Evolutionary conservation across 2,113 vertebrate genomes (phyloP), one percentile per base, ranked within the genome.

Genomic region (Melierax canorus): DNA sequence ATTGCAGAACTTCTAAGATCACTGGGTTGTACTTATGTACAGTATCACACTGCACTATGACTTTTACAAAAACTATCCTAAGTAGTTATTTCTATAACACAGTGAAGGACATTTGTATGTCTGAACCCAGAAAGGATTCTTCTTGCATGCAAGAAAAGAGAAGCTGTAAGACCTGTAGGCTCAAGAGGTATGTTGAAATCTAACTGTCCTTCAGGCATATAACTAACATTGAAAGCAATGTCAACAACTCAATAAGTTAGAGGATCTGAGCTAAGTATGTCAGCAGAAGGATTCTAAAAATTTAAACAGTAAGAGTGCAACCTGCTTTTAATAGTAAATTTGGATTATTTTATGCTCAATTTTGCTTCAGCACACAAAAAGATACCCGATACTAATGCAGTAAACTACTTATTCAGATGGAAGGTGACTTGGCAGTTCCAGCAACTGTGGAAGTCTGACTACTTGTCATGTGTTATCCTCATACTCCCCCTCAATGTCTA

Each of bases 361-460:
- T 93, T 80, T 60, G 27, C 74, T 82, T 62, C 71, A 69, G 78
- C 60, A 34, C 2, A 2, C 39, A 55, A 68, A 73, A 29, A 59
- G 29, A 67, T 19, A 55, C n/a, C 58, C 0, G 2, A 60, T 16
- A 34, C 26, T 56, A 78, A 88, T 77, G 55, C 72, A 81, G 41
- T 17, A 67, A 83, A n/a, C 63, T 68, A 68, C 53, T 96, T 74
- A n/a, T 72, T 80, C 63, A 67, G 50, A 77, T 63, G 26, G 68
- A 96, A 93, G 46, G 84, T 97, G 95, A 95, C 84, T 94, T 91
- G 91, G 93, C 89, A 96, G 58, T 90, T 85, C n/a, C 34, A 87
- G 87, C 41, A 82, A 53, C 5, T 80, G 89, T 62, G 86, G n/a
- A 82, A 90, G 71, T 76, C 48, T 90, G 68, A 84, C 88, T 72